phyloP scores from a whole-genome alignment of 1,140 invertebrate genomes.

The Ostrea edulis region DNA sequence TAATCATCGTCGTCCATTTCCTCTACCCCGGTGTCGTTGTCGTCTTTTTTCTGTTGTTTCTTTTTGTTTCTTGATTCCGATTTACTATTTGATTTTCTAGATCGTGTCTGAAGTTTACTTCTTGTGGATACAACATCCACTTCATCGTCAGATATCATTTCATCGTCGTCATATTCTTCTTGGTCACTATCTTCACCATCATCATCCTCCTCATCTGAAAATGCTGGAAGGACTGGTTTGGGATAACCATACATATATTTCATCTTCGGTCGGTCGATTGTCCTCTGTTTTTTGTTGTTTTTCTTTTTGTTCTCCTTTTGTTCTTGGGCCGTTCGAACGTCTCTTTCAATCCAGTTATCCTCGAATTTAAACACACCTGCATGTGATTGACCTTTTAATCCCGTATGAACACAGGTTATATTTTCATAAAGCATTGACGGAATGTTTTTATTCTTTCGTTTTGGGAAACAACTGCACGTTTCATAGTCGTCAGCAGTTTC shows the following conservation, averaged over 20 bases:
- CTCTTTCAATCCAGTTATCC: constrained; percentile 47
- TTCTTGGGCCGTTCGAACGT: constrained; percentile 2
- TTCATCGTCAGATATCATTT: constrained; percentile 17
- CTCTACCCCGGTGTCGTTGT: not conserved
- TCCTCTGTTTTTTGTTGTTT: constrained; percentile 29
- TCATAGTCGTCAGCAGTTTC: constrained; percentile 46
- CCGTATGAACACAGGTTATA: constrained; percentile 48
- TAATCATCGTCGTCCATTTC: constrained; percentile 49
- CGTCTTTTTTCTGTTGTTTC: constrained; percentile 22
- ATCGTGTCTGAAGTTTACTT: not conserved
- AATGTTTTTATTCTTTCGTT: constrained; percentile 46
- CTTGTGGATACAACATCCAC: not conserved
- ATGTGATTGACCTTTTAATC: constrained; percentile 52
- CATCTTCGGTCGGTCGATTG: constrained; percentile 39
- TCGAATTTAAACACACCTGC: constrained; percentile 49
- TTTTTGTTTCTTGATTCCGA: not conserved
- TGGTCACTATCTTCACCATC: constrained; percentile 27
- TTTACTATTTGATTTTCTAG: constrained; percentile 3
- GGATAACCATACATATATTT: constrained; percentile 51
- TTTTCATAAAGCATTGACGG: constrained; percentile 57
- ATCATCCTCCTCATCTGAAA: constrained; percentile 39
- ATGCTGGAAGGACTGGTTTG: constrained; percentile 36
- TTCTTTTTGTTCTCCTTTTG: constrained; percentile 16
- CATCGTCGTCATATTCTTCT: constrained; percentile 35
- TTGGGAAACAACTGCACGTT: constrained; percentile 54